Evolutionary conservation across 2,113 vertebrate species (phyloP).

Genomic region (Nyctereutes procyonoides): DNA sequence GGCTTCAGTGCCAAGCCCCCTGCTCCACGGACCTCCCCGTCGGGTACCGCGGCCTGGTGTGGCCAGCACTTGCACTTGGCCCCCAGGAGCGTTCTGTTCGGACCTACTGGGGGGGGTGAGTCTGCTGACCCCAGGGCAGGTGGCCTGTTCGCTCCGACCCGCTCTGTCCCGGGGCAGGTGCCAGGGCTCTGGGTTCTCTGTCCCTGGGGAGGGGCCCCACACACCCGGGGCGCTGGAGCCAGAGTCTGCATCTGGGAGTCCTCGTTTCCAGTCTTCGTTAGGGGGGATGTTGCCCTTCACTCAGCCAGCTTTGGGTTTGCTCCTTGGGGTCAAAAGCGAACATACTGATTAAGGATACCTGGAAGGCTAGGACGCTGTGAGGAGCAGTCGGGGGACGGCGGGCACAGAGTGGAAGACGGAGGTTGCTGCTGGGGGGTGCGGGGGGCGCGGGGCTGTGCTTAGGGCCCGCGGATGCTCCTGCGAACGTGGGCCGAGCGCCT

Average conservation of each 20-base stretch:
- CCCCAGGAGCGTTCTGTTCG: background rate
- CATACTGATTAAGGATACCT: too few species aligned
- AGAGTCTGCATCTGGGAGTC: background rate
- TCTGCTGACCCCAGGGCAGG: too few species aligned
- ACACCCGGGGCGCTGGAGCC: background rate
- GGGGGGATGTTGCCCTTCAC: background rate
- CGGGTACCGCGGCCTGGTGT: background rate
- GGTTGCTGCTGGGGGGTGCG: accelerated
- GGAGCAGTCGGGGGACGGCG: background rate
- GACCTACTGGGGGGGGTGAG: background rate
- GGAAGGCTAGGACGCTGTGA: accelerated
- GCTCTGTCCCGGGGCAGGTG: too few species aligned
- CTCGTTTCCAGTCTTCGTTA: accelerated
- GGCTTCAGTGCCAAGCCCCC: too few species aligned
- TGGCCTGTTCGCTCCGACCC: accelerated
- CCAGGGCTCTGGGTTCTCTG: background rate
- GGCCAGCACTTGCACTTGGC: background rate
- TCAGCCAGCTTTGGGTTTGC: background rate
- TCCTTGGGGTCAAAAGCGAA: too few species aligned
- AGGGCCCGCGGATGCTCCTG: background rate
- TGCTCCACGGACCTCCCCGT: accelerated
- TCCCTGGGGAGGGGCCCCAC: background rate
- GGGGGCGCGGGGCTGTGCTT: accelerated
- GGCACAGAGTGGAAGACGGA: accelerated
- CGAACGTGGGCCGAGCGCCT: too few species aligned